These are phyloP conservation scores for Corynorhinus townsendii DNA, from an alignment of 2,113 vertebrate species.

Conservation along the genomic window DNA sequence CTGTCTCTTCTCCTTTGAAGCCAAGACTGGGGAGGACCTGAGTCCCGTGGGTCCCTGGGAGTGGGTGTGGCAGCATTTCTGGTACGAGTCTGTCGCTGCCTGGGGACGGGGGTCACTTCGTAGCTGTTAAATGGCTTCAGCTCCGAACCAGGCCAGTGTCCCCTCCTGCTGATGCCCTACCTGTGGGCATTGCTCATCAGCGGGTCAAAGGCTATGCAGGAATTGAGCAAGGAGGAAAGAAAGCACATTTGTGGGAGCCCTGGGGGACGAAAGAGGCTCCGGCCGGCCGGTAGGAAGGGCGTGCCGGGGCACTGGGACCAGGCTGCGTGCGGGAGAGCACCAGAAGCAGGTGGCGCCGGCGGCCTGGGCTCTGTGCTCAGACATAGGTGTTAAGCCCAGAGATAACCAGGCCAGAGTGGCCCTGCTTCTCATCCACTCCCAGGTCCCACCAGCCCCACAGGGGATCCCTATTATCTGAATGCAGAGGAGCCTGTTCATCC, in stretches of 20 bases:
- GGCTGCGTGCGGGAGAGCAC: neutral
- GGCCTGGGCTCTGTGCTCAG: neutral
- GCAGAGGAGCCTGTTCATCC: neutral
- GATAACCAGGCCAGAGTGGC: neutral
- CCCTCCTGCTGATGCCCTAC: neutral
- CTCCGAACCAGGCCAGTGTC: neutral
- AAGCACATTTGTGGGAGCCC: neutral
- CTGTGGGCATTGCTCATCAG: neutral
- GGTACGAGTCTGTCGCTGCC: neutral
- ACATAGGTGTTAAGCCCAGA: neutral
- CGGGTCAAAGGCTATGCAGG: neutral
- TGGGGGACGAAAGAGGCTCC: neutral
- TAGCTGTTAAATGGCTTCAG: neutral
- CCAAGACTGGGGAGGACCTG: neutral
- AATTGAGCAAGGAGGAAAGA: neutral
- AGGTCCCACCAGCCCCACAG: slow-evolving; percentile 56
- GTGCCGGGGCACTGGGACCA: neutral
- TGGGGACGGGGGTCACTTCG: neutral
- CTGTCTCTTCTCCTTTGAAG: neutral
- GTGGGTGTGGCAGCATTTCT: neutral
- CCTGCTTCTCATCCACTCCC: slow-evolving; percentile 37
- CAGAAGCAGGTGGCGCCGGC: neutral
- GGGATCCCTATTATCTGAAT: slow-evolving; percentile 23
- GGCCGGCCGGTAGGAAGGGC: neutral
- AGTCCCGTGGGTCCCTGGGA: neutral